Evolutionary conservation across 2,888 invertebrate species (phyloP).

Genomic region (Dryocosmus kuriphilus): DNA sequence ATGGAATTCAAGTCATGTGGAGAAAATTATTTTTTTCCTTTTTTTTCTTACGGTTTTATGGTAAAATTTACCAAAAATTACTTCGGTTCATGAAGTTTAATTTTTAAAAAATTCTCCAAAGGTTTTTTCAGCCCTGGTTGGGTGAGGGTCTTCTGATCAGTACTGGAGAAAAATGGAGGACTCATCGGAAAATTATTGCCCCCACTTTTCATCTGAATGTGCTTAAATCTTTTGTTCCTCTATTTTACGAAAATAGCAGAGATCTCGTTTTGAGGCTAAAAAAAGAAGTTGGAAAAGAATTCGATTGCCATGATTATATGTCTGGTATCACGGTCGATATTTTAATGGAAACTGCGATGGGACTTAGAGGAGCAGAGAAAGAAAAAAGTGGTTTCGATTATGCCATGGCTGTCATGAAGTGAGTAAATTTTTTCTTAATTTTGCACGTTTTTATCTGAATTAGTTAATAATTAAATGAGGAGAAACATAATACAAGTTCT

Average conservation of each 20-base stretch:
- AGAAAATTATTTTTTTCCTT: too few species aligned
- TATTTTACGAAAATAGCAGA: constrained; percentile 78
- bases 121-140: constrained; percentile 76
- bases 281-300: constrained; percentile 75
- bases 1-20: too few species aligned
- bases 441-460: too few species aligned
- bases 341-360: constrained; percentile 81
- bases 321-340: constrained; percentile 79
- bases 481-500: too few species aligned
- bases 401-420: constrained; percentile 81
- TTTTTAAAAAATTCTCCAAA: constrained; percentile 42
- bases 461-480: too few species aligned
- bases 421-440: constrained; percentile 55
- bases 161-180: constrained; percentile 78
- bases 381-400: constrained; percentile 79
- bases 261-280: constrained; percentile 75
- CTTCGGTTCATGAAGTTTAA: too few species aligned
- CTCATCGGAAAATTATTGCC: constrained; percentile 79
- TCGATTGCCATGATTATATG: constrained; percentile 79
- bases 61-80: too few species aligned
- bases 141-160: constrained; percentile 76
- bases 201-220: constrained; percentile 79
- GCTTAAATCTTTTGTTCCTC: constrained; percentile 79
- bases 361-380: constrained; percentile 77
- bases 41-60: too few species aligned